Evolutionary conservation across 2,888 invertebrate species (phyloP), one percentile per base, ranked within the genome.

Genomic region (Pardosa pseudoannulata): DNA sequence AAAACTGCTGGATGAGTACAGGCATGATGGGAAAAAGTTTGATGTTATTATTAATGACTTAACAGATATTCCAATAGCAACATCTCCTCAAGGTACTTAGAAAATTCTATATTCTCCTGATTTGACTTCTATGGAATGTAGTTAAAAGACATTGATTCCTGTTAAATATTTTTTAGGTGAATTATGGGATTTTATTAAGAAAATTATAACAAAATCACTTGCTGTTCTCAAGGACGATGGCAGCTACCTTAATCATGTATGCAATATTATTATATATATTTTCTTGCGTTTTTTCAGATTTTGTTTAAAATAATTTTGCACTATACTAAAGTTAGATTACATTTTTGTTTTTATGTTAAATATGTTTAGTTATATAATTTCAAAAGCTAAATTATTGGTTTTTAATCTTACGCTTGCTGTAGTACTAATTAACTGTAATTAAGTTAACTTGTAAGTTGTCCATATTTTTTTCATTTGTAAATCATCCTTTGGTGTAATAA

Each of bases 1-100:
- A 92, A 93, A 95, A 89, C 94, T 95, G 0, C 93, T 98, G 88
- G 93, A 94, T 64, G 95, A 96, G 89, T 96, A 95, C 91, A 94
- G 95, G 16, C 85, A 88, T 23, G 89, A 90, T 11, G 95, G 95
- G n/a, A 94, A 94, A 89, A 95, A 95, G 90, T 97, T 97, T 90
- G 98, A 98, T 93, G 97, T 95, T 90, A 95, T 98, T 36, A 97
- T 98, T 91, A 97, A 97, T 1, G 98, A 98, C 92, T 93, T 98
- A 88, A 98, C 98, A 0, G 98, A 98, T 91, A 96, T 97, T 89
- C 97, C 97, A 13, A 96, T 98, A 89, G 95, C 96, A 16, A 95
- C 95, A 89, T 93, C 94, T 0, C 95, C 95, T 0, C 95, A 95
- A 89, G 95, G 95, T 6, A 65, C 32, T 9, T 46, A 13, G 9